Percentiles rank a stretch among this genome's conserved stretches.
Evolutionary conservation across 1,140 invertebrate genomes (phyloP).

Genomic region (Dreissena polymorpha): DNA sequence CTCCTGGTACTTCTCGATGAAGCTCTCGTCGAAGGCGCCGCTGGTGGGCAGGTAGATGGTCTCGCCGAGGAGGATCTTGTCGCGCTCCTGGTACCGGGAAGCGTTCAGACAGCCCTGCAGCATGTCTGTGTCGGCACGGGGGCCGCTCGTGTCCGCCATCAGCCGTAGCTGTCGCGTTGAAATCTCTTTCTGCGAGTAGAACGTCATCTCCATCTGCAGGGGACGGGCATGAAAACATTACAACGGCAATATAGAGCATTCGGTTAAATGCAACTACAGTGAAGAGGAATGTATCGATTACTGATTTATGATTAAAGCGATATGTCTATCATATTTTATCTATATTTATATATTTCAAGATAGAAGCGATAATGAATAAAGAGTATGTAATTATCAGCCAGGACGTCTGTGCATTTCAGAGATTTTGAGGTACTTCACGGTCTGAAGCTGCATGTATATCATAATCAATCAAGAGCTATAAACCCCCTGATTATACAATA

Average conservation of each 20-base stretch:
- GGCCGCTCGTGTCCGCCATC: not conserved
- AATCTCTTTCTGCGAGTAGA: slow-evolving; percentile 41
- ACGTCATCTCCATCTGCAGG: slow-evolving; percentile 31
- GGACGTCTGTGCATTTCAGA: not conserved
- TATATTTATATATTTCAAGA: too few relatives aligned
- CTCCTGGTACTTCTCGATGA: not conserved
- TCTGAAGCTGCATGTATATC: too few relatives aligned
- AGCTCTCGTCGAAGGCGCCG: not conserved
- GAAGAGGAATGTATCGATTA: not conserved
- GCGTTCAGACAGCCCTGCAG: slow-evolving; percentile 6
- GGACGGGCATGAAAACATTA: not conserved
- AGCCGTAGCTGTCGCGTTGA: slow-evolving; percentile 19
- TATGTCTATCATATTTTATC: not conserved
- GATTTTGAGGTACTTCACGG: too few relatives aligned
- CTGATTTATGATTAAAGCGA: not conserved
- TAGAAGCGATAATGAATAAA: too few relatives aligned
- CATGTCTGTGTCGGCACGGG: not conserved
- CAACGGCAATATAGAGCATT: not conserved
- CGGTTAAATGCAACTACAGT: not conserved
- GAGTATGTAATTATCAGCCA: too few relatives aligned
- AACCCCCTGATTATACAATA: too few relatives aligned
- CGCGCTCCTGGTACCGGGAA: not conserved
- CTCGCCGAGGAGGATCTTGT: slow-evolving; percentile 34
- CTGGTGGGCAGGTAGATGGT: slow-evolving; percentile 8
- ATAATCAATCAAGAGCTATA: too few relatives aligned